Evolutionary conservation across 2,113 vertebrate genomes (phyloP).

Genomic region (Scortum barcoo): DNA sequence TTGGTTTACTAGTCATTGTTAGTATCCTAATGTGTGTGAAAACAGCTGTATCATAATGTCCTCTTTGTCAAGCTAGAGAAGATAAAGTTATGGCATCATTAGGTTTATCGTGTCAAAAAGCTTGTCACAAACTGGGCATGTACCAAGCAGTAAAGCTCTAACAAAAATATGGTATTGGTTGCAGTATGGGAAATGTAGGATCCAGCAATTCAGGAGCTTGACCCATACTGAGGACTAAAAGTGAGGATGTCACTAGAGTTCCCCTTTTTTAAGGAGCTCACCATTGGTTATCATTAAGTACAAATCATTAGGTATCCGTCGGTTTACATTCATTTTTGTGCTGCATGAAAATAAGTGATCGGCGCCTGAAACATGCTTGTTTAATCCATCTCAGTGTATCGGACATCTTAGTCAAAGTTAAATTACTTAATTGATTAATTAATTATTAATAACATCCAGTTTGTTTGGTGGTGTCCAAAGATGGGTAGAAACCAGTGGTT

Average conservation of each 20-base stretch:
- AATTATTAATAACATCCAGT: too few species aligned
- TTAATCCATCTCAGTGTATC: neutral
- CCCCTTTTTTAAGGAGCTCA: neutral
- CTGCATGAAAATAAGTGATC: neutral
- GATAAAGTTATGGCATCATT: neutral
- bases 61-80: neutral
- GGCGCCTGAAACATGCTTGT: neutral
- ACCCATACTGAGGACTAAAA: neutral
- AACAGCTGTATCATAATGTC: constrained; percentile 8
- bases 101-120: neutral
- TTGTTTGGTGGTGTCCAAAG: neutral
- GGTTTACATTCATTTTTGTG: neutral
- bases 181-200: neutral
- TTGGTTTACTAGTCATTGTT: neutral
- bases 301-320: neutral
- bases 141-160: neutral
- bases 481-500: neutral
- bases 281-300: neutral
- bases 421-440: too few species aligned
- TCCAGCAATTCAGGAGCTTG: neutral
- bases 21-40: neutral
- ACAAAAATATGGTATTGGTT: neutral
- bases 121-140: neutral
- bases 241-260: neutral
- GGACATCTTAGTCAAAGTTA: neutral